These are phyloP conservation scores for Apostichopus leukothele DNA, from an alignment of 53 echinoderm and acorn worm genomes.

Conservation along the genomic window DNA sequence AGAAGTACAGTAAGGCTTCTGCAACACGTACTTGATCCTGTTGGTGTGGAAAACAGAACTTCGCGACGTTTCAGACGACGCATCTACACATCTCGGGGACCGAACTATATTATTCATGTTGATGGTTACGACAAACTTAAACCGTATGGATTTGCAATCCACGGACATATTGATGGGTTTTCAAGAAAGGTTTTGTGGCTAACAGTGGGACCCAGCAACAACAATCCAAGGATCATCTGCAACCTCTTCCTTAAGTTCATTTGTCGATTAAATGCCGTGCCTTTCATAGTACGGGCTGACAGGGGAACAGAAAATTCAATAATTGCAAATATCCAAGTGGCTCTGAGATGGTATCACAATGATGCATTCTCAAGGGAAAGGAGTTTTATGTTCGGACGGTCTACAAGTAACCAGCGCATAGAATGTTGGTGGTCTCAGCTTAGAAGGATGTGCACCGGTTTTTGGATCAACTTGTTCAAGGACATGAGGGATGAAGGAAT, in stretches of 20 bases:
- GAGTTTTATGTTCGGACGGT: constrained; percentile 70
- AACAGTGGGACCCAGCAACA: constrained; percentile 57
- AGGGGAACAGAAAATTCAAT: constrained; percentile 68
- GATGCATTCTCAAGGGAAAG: constrained; percentile 54
- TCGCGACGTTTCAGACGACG: not conserved
- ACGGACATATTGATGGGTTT: constrained; percentile 73
- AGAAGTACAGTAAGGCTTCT: not conserved
- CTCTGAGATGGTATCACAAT: constrained; percentile 57
- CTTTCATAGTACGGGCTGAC: constrained; percentile 62
- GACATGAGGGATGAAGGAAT: constrained; percentile 36
- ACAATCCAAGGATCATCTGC: constrained; percentile 52
- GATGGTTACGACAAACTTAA: constrained; percentile 68
- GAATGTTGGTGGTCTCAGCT: constrained; percentile 67
- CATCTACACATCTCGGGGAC: not conserved
- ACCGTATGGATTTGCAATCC: constrained; percentile 69
- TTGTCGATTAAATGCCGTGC: constrained; percentile 52
- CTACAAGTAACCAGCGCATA: constrained; percentile 63
- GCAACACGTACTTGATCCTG: not conserved
- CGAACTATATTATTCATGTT: not conserved
- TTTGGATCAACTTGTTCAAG: constrained; percentile 59
- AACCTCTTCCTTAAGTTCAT: constrained; percentile 41
- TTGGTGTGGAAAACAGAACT: not conserved
- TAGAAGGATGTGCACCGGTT: constrained; percentile 51
- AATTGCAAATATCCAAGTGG: constrained; percentile 46
- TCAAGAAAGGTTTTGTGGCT: constrained; percentile 73